Percentiles rank a stretch among this genome's conserved stretches.
These are phyloP conservation scores for Antheraea assamensis DNA, from an alignment of 2,888 invertebrate species.

Conservation along the genomic window DNA sequence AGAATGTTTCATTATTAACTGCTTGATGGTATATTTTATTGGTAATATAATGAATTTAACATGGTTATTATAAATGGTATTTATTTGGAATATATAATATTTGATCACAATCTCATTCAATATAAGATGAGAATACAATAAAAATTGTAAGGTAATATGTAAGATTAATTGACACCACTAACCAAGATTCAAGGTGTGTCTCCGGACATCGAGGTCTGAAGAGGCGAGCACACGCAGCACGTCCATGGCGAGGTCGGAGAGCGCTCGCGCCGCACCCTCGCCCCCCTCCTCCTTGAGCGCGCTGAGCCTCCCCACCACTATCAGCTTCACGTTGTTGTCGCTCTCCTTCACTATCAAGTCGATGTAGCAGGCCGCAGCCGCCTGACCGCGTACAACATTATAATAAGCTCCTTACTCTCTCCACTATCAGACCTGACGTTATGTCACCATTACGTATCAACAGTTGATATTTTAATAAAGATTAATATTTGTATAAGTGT, in stretches of 20 bases:
- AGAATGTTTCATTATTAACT: no score
- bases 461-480: no score
- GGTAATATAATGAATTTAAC: no score
- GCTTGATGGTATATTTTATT: no score
- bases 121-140: no score
- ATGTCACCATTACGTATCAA: neutral
- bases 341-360: conserved; percentile 99
- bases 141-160: neutral
- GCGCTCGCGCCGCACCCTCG: conserved; percentile 89
- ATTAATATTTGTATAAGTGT: no score
- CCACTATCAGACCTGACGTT: neutral
- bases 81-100: no score
- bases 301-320: conserved; percentile 96
- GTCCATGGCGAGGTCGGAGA: conserved; percentile 97
- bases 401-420: neutral
- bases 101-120: no score
- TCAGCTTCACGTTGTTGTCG: conserved; percentile 99
- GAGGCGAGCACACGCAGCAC: conserved; percentile 95
- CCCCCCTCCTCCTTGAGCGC: conserved; percentile 93
- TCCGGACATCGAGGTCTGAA: conserved; percentile 96
- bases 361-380: conserved; percentile 98
- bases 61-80: no score
- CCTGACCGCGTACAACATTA: conserved; percentile 60
- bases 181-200: conserved; percentile 90
- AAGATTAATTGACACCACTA: conserved; percentile 26